phyloP scores from a whole-genome alignment of 2,797 vertebrate genomes.

The Liasis olivaceus region DNA sequence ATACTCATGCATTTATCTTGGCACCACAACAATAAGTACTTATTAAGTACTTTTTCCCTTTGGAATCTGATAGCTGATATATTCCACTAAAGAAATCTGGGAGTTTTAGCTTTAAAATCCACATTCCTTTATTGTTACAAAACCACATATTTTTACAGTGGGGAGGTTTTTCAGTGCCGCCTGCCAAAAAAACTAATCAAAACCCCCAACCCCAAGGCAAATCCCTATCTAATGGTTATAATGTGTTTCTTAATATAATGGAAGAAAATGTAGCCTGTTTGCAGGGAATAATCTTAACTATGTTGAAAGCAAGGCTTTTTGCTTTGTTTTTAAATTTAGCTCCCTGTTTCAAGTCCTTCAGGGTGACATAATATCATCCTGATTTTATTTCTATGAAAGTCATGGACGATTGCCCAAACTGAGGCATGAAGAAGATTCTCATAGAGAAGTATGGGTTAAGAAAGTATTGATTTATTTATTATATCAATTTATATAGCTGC shows the following conservation, averaged over 20 bases:
- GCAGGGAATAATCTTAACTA: not conserved
- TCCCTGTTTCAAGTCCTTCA: not conserved
- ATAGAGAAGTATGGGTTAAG: not conserved
- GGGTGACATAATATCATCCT: not conserved
- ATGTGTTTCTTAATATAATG: not conserved
- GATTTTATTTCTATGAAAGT: not conserved
- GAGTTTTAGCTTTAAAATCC: not conserved
- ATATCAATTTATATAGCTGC: not conserved
- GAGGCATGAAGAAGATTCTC: not conserved
- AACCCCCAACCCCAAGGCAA: no score
- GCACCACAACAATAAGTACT: not conserved
- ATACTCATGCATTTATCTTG: not conserved
- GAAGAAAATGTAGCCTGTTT: not conserved
- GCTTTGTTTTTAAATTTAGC: not conserved
- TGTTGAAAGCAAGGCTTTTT: not conserved
- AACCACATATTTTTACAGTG: not conserved
- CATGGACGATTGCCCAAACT: not conserved
- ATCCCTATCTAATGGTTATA: not conserved
- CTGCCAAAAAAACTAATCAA: not conserved
- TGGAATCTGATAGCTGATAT: not conserved
- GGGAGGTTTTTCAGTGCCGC: not conserved
- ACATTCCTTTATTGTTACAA: not conserved
- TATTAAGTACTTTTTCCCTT: not conserved
- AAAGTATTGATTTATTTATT: not conserved
- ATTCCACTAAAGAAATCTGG: not conserved